phyloP scores from a whole-genome alignment of 2,113 vertebrate genomes.

The Lontra canadensis region DNA sequence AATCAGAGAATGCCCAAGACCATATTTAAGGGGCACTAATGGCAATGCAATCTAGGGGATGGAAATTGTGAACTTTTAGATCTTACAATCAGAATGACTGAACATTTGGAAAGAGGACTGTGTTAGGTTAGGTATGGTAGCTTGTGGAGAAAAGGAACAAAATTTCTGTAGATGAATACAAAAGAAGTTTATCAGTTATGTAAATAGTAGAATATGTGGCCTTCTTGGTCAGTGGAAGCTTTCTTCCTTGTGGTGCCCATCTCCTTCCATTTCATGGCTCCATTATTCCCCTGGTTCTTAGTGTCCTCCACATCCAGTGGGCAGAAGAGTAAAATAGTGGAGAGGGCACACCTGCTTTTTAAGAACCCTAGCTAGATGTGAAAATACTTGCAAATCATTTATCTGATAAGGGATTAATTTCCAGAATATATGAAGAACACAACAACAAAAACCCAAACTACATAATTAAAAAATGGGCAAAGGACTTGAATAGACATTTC shows the following conservation, averaged over 20 bases:
- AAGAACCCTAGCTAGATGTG: not conserved
- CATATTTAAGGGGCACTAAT: not conserved
- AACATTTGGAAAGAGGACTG: no score
- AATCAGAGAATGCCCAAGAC: not conserved
- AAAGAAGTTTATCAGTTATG: not conserved
- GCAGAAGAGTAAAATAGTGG: not conserved
- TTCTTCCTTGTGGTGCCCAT: not conserved
- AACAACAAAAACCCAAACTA: not conserved
- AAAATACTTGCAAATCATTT: not conserved
- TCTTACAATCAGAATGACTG: not conserved
- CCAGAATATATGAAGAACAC: not conserved
- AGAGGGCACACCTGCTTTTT: not conserved
- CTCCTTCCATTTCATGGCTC: not conserved
- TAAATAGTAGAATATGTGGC: not conserved
- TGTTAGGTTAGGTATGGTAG: not conserved
- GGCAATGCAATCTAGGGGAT: not conserved
- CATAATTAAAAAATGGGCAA: not conserved
- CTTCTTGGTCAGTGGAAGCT: not conserved
- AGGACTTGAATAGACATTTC: not conserved
- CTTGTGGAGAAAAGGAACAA: not conserved
- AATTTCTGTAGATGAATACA: not conserved
- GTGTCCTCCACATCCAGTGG: not conserved
- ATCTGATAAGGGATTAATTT: not conserved
- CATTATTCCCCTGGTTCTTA: not conserved
- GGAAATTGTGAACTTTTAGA: not conserved